Percentiles rank a stretch among this genome's conserved stretches.
phyloP scores from a whole-genome alignment of 2,797 vertebrate species.

The Poecilia picta region DNA sequence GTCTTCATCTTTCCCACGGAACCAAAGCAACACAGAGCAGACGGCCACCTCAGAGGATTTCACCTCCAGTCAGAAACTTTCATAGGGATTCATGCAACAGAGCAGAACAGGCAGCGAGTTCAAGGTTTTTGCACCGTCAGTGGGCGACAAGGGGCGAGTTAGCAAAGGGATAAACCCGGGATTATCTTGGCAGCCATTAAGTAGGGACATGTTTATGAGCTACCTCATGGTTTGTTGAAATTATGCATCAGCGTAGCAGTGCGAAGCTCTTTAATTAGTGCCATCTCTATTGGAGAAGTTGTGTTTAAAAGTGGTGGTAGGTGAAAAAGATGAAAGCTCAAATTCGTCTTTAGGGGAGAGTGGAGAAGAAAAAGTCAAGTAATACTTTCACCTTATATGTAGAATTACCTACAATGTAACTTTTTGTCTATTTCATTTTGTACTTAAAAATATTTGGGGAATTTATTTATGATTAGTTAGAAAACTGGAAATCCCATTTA shows the following conservation, averaged over 20 bases:
- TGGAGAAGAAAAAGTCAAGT: neutral
- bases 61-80: slow-evolving; percentile 71
- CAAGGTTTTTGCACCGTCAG: slow-evolving; percentile 28
- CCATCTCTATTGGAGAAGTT: slow-evolving; percentile 9
- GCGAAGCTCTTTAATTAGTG: slow-evolving; percentile 13
- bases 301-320: neutral
- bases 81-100: slow-evolving; percentile 35
- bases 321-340: slow-evolving; percentile 9
- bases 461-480: neutral
- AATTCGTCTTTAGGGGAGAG: neutral
- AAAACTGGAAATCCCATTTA: neutral
- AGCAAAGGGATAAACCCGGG: slow-evolving; percentile 24
- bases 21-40: slow-evolving; percentile 47
- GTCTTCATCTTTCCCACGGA: slow-evolving; percentile 50
- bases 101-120: slow-evolving; percentile 41
- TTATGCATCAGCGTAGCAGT: slow-evolving; percentile 49
- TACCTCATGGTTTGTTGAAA: slow-evolving; percentile 46
- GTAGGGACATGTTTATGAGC: slow-evolving; percentile 44
- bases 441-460: neutral
- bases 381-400: neutral
- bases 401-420: neutral
- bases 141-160: slow-evolving; percentile 28
- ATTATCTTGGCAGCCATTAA: slow-evolving; percentile 68
- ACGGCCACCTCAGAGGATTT: slow-evolving; percentile 45
- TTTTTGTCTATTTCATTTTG: neutral